Conservation (phyloP, 2,797 vertebrate species). For the Propithecus perrieri region DNA sequence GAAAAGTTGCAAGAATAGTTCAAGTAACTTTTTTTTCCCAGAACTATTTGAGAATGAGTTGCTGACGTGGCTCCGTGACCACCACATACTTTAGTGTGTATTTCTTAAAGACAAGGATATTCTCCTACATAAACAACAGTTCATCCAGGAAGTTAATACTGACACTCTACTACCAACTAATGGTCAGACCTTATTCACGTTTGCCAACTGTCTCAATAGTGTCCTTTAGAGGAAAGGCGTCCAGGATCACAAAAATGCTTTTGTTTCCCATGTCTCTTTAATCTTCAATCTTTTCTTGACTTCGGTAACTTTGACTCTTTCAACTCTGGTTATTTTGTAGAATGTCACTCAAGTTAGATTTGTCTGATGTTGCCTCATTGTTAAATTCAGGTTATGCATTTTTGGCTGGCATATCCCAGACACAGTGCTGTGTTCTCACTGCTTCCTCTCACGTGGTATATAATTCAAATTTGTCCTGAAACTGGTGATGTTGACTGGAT, state of each 20-base stretch:
- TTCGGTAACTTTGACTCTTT: background rate
- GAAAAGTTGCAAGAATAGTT: background rate
- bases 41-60: background rate
- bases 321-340: constrained; percentile 12
- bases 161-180: background rate
- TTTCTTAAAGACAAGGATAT: background rate
- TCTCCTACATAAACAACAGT: background rate
- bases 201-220: background rate
- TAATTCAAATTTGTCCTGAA: constrained; percentile 42
- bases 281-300: background rate
- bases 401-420: background rate
- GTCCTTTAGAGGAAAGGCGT: background rate
- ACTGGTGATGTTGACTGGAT: background rate
- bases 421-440: background rate
- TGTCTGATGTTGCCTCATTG: background rate
- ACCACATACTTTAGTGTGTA: background rate
- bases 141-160: background rate
- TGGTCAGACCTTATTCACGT: background rate
- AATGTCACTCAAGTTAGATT: background rate
- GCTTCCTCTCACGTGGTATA: background rate
- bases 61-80: background rate
- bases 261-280: background rate
- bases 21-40: background rate
- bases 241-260: background rate
- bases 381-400: background rate